phyloP scores from a whole-genome alignment of 2,888 invertebrate species.

The Anthrax anthrax region DNA sequence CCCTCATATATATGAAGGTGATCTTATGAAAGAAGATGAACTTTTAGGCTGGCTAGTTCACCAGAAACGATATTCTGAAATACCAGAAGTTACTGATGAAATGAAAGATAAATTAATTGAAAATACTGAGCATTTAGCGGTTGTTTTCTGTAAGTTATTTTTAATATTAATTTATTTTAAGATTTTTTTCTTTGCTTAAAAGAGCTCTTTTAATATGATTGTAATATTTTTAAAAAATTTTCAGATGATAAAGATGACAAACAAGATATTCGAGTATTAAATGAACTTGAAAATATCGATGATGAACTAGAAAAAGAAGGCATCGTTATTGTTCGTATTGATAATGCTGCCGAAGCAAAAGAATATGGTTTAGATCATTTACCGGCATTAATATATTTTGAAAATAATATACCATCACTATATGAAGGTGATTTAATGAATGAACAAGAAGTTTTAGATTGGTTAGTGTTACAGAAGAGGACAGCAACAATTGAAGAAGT shows the following conservation, averaged over 20 bases:
- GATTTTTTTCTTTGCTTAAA: no score
- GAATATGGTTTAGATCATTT: slow-evolving; percentile 82
- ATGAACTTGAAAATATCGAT: slow-evolving; percentile 84
- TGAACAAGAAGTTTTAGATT: slow-evolving; percentile 80
- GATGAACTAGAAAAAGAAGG: slow-evolving; percentile 81
- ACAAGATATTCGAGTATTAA: slow-evolving; percentile 73
- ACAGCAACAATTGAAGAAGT: slow-evolving; percentile 89
- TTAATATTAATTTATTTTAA: neutral
- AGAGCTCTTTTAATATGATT: no score
- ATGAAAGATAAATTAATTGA: slow-evolving; percentile 86
- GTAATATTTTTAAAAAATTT: no score
- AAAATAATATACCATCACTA: slow-evolving; percentile 78
- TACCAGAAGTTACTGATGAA: slow-evolving; percentile 83
- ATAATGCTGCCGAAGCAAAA: slow-evolving; percentile 79
- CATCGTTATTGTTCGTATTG: slow-evolving; percentile 79
- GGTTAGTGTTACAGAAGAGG: slow-evolving; percentile 70
- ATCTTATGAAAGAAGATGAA: slow-evolving; percentile 80
- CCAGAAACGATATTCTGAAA: slow-evolving; percentile 80
- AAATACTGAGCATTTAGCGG: slow-evolving; percentile 65
- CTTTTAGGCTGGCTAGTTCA: slow-evolving; percentile 80
- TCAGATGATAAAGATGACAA: slow-evolving; percentile 80
- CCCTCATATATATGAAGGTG: slow-evolving; percentile 64
- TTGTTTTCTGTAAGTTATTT: slow-evolving; percentile 73
- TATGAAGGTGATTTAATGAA: slow-evolving; percentile 86
- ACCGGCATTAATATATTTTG: slow-evolving; percentile 68